Percentiles rank a stretch among this genome's conserved stretches.
phyloP scores from a whole-genome alignment of 2,888 invertebrate genomes.

The Heliconius cydno region DNA sequence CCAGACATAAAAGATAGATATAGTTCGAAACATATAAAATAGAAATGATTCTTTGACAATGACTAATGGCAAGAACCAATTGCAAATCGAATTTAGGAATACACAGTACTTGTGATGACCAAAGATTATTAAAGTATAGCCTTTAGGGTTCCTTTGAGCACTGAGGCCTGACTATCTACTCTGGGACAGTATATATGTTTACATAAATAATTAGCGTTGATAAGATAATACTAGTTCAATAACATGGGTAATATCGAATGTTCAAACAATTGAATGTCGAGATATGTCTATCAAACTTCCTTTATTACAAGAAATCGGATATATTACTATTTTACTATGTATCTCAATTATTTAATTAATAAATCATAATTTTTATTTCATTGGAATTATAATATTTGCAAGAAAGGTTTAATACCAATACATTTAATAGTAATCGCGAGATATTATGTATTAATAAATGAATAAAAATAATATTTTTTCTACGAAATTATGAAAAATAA shows the following conservation, averaged over 20 bases:
- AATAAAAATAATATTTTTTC: not conserved
- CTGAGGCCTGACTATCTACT: slow-evolving; percentile 11
- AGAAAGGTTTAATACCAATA: too few relatives aligned
- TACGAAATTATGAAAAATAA: not conserved
- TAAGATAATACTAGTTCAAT: slow-evolving; percentile 78
- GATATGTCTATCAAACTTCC: slow-evolving; percentile 9
- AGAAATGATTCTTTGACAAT: slow-evolving; percentile 64
- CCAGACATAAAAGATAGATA: slow-evolving; percentile 73
- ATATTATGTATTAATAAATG: too few relatives aligned
- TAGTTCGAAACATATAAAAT: slow-evolving; percentile 63
- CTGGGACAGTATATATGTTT: slow-evolving; percentile 41
- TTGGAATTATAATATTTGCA: too few relatives aligned
- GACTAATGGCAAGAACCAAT: slow-evolving; percentile 51
- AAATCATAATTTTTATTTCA: too few relatives aligned
- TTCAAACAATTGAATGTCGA: slow-evolving; percentile 31
- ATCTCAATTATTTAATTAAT: not conserved
- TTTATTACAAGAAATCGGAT: not conserved
- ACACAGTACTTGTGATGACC: not conserved
- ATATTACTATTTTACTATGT: not conserved
- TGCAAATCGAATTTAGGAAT: not conserved
- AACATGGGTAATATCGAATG: slow-evolving; percentile 57
- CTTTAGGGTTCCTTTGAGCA: not conserved
- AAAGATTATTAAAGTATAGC: not conserved
- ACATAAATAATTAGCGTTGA: slow-evolving; percentile 53
- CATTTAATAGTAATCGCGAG: too few relatives aligned